Evolutionary conservation across 2,797 vertebrate species (phyloP).

Genomic region (Antennarius maculatus): DNA sequence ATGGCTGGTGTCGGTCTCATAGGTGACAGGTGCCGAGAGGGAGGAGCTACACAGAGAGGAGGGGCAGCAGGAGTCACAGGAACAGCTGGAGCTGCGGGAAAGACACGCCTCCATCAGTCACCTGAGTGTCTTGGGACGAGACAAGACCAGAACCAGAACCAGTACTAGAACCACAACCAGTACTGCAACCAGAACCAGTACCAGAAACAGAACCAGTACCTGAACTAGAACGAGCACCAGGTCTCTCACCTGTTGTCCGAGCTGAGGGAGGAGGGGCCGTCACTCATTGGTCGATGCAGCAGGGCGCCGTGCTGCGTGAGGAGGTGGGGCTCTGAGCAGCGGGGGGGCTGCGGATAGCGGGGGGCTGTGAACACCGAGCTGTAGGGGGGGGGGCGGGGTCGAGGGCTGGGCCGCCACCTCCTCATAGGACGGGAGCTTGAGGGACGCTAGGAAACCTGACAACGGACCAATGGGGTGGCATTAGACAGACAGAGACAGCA

Average conservation of each 20-base stretch:
- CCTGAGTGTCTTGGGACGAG: too few species aligned
- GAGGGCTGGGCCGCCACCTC: conserved; percentile 90
- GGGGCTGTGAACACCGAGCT: conserved; percentile 81
- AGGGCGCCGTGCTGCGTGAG: conserved; percentile 84
- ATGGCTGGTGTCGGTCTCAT: conserved; percentile 85
- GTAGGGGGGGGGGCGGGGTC: conserved; percentile 93
- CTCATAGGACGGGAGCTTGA: conserved; percentile 94
- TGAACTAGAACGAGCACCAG: background rate
- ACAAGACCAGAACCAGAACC: background rate
- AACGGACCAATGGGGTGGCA: background rate
- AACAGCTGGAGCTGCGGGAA: conserved; percentile 83
- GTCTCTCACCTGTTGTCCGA: conserved; percentile 81
- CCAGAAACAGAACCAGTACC: background rate
- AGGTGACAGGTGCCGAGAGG: conserved; percentile 82
- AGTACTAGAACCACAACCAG: background rate
- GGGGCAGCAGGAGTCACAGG: conserved; percentile 89
- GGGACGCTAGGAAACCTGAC: conserved; percentile 88
- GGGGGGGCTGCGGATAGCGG: conserved; percentile 74
- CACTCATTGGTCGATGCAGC: conserved; percentile 75
- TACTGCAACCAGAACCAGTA: background rate
- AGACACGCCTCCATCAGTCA: background rate
- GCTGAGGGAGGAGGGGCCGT: conserved; percentile 84
- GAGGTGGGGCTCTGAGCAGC: conserved; percentile 71
- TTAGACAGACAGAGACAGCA: too few species aligned
- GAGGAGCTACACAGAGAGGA: conserved; percentile 88